Evolutionary conservation across 2,888 invertebrate species (phyloP), one percentile per base, ranked within the genome.

Genomic region (Nephrotoma guestfalica): DNA sequence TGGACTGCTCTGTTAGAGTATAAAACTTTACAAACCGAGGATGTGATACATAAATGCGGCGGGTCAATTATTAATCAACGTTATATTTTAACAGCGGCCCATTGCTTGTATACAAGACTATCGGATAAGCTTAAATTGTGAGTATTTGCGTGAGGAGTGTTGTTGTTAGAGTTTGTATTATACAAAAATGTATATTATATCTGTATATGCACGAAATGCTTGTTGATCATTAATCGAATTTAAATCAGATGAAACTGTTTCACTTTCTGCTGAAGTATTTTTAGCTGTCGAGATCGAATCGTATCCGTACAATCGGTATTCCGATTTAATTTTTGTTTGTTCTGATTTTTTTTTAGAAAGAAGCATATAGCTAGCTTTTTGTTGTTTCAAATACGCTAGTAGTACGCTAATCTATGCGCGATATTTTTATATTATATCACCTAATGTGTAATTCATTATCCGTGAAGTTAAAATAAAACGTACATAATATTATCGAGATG

Each of bases 71-170:
- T 96, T 88, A 94, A 93, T 86, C 91, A 92, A 0, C 92, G 92
- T 88, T 95, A 95, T 89, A 93, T 95, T 1, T 89, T 95, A 86
- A 95, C 95, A 0, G 95, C 95, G 0, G 95, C 94, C 0, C 95
- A 95, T 89, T 88, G 88, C 71, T 9, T 71, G 4, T 71, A 30
- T 30, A 30, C 30, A 2, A 11, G 30, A 30, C 9, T 4, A 11
- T 71, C 71, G 71, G 71, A 30, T 11, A 71, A 71, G 30, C 71
- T 71, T 71, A 71, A 71, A 71, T 11, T 71, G 71, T 71, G 9
- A 71, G 71, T 71, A 71, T 71, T 18, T 15, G 6, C 4, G 4
- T 13, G 13, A 30, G 30, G 30, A 30, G 30, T 30, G 2, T 30
- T 30, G 30, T 30, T 30, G 30, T 30, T 30, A 3, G 30, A 30